Conservation (phyloP, 2,888 invertebrate genomes). For the Mesochorus sp. region DNA sequence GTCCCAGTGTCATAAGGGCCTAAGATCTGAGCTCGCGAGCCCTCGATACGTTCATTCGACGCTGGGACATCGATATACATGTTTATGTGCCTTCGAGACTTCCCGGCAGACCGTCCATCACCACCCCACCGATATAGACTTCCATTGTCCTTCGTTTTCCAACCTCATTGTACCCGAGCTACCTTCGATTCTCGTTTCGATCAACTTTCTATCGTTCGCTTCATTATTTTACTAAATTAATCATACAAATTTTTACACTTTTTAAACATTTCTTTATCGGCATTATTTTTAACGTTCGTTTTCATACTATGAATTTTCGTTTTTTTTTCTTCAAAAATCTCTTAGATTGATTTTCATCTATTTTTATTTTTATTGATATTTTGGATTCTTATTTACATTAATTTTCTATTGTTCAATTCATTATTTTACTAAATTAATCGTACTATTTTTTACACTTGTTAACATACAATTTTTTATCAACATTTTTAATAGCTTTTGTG, state of each 20-base stretch:
- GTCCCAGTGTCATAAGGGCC: neutral
- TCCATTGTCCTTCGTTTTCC: conserved; percentile 36
- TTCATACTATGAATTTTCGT: too few relatives aligned
- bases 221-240: neutral
- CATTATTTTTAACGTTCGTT: too few relatives aligned
- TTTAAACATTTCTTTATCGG: too few relatives aligned
- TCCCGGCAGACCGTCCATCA: conserved; percentile 8
- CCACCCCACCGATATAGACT: conserved; percentile 1
- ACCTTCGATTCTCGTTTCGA: neutral
- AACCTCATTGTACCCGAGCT: neutral
- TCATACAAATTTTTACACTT: neutral
- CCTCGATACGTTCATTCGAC: neutral
- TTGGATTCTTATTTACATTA: too few relatives aligned
- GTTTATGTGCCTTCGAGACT: conserved; percentile 2
- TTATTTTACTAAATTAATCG: too few relatives aligned
- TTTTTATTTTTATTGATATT: too few relatives aligned
- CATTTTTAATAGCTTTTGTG: too few relatives aligned
- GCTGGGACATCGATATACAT: neutral
- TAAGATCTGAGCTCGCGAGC: neutral
- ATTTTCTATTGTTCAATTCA: too few relatives aligned
- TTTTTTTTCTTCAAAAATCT: too few relatives aligned
- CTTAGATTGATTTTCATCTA: too few relatives aligned
- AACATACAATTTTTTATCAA: too few relatives aligned
- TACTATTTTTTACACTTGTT: too few relatives aligned
- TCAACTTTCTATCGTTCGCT: neutral